A percentile compares a stretch with the other conserved stretches of the same genome.
Conservation (phyloP, 2,797 vertebrate species). For the Cryptoblepharus egeriae region DNA sequence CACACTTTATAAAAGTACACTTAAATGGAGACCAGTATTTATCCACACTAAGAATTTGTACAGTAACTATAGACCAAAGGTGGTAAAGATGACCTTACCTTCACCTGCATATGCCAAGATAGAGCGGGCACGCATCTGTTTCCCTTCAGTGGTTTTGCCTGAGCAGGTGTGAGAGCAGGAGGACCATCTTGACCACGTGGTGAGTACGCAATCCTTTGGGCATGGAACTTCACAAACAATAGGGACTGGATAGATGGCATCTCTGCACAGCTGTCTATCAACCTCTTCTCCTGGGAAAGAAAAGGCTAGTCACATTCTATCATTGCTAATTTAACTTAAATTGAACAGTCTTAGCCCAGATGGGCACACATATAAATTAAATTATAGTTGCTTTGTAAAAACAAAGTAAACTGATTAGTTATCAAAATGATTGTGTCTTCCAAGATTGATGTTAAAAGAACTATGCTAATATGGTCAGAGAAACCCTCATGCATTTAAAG, state of each 20-base stretch:
- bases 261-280: constrained; percentile 85
- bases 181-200: constrained; percentile 92
- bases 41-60: too few relatives aligned
- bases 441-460: constrained; percentile 36
- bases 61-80: neutral
- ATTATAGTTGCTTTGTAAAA: constrained; percentile 54
- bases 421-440: constrained; percentile 50
- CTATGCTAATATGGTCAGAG: neutral
- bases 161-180: constrained; percentile 98
- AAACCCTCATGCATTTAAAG: constrained; percentile 9
- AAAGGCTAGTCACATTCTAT: constrained; percentile 63
- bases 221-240: constrained; percentile 89
- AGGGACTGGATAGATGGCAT: constrained; percentile 83
- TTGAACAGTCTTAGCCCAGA: constrained; percentile 64
- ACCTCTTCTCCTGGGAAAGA: constrained; percentile 84
- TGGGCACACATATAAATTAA: constrained; percentile 67
- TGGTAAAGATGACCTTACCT: constrained; percentile 80
- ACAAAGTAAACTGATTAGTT: constrained; percentile 59
- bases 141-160: constrained; percentile 94
- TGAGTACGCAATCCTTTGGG: constrained; percentile 94
- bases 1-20: neutral
- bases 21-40: too few relatives aligned
- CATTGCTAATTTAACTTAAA: constrained; percentile 66
- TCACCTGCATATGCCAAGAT: constrained; percentile 93
- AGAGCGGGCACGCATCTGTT: constrained; percentile 90